Evolutionary conservation across 2,888 invertebrate species (phyloP), one percentile per base, ranked within the genome.

Genomic region (Theodoxus fluviatilis): DNA sequence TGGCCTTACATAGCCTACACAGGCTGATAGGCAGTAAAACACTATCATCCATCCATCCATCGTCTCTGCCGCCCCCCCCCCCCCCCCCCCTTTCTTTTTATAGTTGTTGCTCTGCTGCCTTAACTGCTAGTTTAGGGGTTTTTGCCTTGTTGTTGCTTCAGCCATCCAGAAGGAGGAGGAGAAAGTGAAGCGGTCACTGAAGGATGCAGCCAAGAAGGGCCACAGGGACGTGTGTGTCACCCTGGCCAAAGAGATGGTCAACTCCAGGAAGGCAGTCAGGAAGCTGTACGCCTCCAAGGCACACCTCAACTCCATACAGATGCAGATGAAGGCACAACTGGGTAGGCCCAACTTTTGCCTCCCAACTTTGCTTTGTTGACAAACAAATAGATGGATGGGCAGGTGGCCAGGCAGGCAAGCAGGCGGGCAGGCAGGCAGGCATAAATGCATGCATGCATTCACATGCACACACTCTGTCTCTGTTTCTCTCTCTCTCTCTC

Each of bases 291-390:
- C 95, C 0, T 95, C 97, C 12, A 98, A 98, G 89, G 98, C 99
- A 7, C 98, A 99, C 83, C 90, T 99, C 28, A 98, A 96, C 87
- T 98, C 98, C 0, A 94, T 99, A 15, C 93, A 95, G 79, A 90
- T 98, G 89, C 95, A 96, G 89, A 98, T 99, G 98, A 96, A 98
- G 87, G 96, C 98, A 87, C 98, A 99, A 87, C 88, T 98, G 80
- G 93, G 95, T 94, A 89, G 83, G 88, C 82, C 22, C 22, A 35
- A 49, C 57, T 31, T 43, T 43, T 43, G 15, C 9, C 18, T n/a
- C n/a, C n/a, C n/a, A n/a, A n/a, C n/a, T n/a, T n/a, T n/a, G n/a
- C n/a, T n/a, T n/a, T n/a, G n/a, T n/a, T n/a, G n/a, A n/a, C n/a
- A n/a, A n/a, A n/a, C n/a, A n/a, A n/a, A n/a, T n/a, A n/a, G n/a